Evolutionary conservation across 2,113 vertebrate species (phyloP).

Genomic region (Sarotherodon lohbergeri): DNA sequence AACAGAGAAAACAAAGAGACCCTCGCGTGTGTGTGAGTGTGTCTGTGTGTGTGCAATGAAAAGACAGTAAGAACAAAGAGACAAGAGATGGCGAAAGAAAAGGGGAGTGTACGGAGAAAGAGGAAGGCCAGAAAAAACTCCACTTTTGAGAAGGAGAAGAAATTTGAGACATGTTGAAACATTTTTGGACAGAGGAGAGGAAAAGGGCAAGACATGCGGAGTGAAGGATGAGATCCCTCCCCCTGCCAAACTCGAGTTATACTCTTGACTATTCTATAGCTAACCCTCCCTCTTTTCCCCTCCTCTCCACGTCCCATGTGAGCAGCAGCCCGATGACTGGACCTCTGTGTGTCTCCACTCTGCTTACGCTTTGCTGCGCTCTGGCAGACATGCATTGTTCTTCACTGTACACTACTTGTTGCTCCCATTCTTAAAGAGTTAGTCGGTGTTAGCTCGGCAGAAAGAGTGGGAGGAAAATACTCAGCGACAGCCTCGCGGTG

Average conservation of each 20-base stretch:
- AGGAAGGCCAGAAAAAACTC: not conserved
- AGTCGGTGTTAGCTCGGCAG: not conserved
- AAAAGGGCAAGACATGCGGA: not conserved
- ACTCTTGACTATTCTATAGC: conserved; percentile 37
- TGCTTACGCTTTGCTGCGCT: conserved; percentile 40
- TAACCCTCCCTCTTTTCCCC: not conserved
- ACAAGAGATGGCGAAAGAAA: not conserved
- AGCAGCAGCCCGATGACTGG: conserved; percentile 60
- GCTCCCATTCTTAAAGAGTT: conserved; percentile 29
- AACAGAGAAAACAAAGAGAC: conserved; percentile 1
- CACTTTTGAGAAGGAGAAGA: conserved; percentile 12
- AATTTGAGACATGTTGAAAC: conserved; percentile 24
- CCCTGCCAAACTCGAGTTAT: not conserved
- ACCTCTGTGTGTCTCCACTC: conserved; percentile 47
- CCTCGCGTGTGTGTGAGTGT: not conserved
- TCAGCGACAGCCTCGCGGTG: conserved; percentile 19
- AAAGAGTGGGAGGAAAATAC: not conserved
- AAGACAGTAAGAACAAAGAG: conserved; percentile 16
- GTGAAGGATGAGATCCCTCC: conserved; percentile 26
- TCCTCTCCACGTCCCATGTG: conserved; percentile 58
- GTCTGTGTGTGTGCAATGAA: not conserved
- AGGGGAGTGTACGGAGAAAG: not conserved
- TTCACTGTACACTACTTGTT: conserved; percentile 60
- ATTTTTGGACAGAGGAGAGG: not conserved
- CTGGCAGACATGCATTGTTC: conserved; percentile 67